Percentiles rank a stretch among this genome's conserved stretches.
Conservation (phyloP, 2,888 invertebrate genomes). For the Rotaria sp. region DNA sequence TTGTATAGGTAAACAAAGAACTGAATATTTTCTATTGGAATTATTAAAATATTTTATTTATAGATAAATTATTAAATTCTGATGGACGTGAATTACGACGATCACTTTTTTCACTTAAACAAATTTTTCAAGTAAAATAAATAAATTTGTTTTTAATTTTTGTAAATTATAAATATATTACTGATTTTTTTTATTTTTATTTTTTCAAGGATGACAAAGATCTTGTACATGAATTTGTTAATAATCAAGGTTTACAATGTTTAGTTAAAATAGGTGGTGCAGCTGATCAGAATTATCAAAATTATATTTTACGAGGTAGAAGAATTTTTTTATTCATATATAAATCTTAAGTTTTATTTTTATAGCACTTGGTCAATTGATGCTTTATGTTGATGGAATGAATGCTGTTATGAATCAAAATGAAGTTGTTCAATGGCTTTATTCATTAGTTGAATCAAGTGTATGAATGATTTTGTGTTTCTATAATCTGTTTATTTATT, state of each 20-base stretch:
- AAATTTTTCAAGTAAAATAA: constrained; percentile 77
- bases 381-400: constrained; percentile 99
- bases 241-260: constrained; percentile 91
- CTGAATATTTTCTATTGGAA: no score
- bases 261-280: constrained; percentile 84
- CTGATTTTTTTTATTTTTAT: not conserved
- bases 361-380: constrained; percentile 73
- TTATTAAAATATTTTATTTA: constrained; percentile 42
- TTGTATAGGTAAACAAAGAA: constrained; percentile 76
- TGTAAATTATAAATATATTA: not conserved
- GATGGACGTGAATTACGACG: constrained; percentile 86
- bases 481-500: no score
- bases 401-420: constrained; percentile 95
- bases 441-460: constrained; percentile 64
- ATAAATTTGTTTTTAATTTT: not conserved
- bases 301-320: constrained; percentile 87
- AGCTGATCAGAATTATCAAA: constrained; percentile 95
- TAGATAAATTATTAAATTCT: constrained; percentile 85
- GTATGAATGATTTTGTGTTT: constrained; percentile 43
- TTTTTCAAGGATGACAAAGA: constrained; percentile 82
- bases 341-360: constrained; percentile 41
- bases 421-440: constrained; percentile 92
- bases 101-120: constrained; percentile 93
- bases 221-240: constrained; percentile 95
- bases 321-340: not conserved